Conservation (phyloP, 2,888 invertebrate species). For the Drosophila subsilvestris region DNA sequence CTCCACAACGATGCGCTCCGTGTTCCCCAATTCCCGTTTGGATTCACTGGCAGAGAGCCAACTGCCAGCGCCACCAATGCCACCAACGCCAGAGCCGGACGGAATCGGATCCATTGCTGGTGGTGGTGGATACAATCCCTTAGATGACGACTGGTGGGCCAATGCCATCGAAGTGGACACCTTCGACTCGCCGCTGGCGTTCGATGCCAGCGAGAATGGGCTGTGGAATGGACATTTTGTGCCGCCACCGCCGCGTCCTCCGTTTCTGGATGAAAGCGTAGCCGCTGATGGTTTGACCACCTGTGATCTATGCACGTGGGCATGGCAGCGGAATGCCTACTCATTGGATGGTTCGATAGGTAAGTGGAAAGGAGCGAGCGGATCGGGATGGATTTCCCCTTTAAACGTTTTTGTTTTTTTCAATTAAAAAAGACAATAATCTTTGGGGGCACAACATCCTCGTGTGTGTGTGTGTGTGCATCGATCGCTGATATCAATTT, state of each 20-base stretch:
- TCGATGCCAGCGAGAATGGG: constrained; percentile 84
- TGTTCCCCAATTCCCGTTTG: constrained; percentile 82
- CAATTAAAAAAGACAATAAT: constrained; percentile 70
- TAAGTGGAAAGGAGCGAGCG: constrained; percentile 83
- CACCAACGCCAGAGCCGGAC: constrained; percentile 23
- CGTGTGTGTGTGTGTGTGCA: constrained; percentile 66
- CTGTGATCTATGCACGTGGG: constrained; percentile 90
- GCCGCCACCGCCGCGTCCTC: constrained; percentile 88
- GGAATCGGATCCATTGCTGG: constrained; percentile 37
- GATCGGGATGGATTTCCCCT: not conserved
- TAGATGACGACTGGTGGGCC: constrained; percentile 83
- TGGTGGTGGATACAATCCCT: constrained; percentile 63
- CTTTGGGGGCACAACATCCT: constrained; percentile 30
- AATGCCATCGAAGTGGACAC: constrained; percentile 84
- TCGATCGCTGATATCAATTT: constrained; percentile 83
- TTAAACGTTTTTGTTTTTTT: constrained; percentile 51
- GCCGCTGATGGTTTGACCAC: constrained; percentile 89
- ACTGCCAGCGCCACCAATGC: constrained; percentile 66
- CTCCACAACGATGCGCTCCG: constrained; percentile 82
- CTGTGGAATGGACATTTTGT: constrained; percentile 86
- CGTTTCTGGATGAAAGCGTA: constrained; percentile 87
- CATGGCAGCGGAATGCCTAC: constrained; percentile 87
- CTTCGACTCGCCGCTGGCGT: constrained; percentile 84
- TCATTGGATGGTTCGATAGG: constrained; percentile 87
- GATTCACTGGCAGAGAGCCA: constrained; percentile 79